Percentiles rank a stretch among this genome's conserved stretches.
Conservation (phyloP, 2,113 vertebrate genomes). For the Piprites chloris region DNA sequence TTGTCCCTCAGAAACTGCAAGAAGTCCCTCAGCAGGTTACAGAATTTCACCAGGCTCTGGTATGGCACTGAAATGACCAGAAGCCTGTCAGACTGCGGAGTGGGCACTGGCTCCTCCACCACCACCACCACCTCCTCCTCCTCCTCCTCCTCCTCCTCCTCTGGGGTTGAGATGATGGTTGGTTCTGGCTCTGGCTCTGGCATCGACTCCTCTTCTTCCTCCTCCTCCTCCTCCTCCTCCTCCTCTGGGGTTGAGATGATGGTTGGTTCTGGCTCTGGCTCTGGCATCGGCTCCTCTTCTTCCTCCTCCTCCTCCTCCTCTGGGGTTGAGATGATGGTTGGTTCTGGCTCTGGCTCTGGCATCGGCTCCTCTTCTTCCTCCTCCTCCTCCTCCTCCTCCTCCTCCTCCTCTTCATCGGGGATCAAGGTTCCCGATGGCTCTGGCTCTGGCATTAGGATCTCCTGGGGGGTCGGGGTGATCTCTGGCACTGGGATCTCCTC, state of each 20-base stretch:
- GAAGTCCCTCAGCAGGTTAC: not conserved
- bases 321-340: not conserved
- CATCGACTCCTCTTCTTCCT: not conserved
- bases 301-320: not conserved
- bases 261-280: not conserved
- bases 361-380: too few species aligned
- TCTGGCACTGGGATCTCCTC: not conserved
- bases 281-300: not conserved
- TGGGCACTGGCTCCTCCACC: not conserved
- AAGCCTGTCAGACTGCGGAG: fast-evolving
- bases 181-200: not conserved
- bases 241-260: too few species aligned
- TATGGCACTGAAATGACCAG: not conserved
- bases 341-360: not conserved
- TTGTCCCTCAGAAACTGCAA: not conserved
- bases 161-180: not conserved
- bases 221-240: too few species aligned
- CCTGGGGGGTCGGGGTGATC: not conserved
- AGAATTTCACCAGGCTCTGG: not conserved
- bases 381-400: too few species aligned
- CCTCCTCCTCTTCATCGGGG: too few species aligned
- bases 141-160: too few species aligned
- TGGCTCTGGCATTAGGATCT: not conserved
- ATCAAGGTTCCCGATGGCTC: too few species aligned
- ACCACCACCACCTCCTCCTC: not conserved